Base-by-base conservation (phyloP, 2,797 vertebrate species). In the Anisognathus igniventris region DNA sequence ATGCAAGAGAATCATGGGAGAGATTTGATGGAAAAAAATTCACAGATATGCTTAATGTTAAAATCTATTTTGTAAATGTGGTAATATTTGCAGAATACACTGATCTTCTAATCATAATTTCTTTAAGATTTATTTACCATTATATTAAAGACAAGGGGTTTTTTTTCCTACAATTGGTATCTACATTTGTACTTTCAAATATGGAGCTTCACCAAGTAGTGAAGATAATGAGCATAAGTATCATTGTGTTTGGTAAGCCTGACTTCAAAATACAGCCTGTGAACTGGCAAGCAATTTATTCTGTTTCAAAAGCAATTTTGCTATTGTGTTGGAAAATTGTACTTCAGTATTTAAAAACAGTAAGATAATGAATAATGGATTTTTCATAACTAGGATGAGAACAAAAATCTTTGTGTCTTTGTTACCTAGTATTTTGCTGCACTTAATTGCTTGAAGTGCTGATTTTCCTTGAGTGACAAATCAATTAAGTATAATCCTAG, bases 351-450 rank as follows among this genome's bases (percentile, higher is more conserved):
- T 98, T 98, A 97, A 98, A 98, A 98, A 98, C 98, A 98, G 86
- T 96, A 97, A 95, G 95, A 97, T 95, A 96, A 98, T 98, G 98
- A 98, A 98, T 98, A 98, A 98, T 98, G 98, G 96, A 98, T 98
- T 98, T 98, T 97, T 96, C 96, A 97, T 96, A 98, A 96, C 96
- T 91, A 96, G 80, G 84, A 93, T 94, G 93, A 97, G 95, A 94
- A 97, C 80, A 97, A 93, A 98, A 97, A 97, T 96, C 93, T 97
- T 94, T 93, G 60, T 92, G 90, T 96, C 97, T 98, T 97, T 98
- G 97, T 97, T 97, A 97, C 91, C 92, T 95, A 47, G 92, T 97
- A 89, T 96, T 98, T 96, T 97, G 95, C 96, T 88, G 96, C 95
- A 97, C 95, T 97, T 98, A 98, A 98, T 97, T 98, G 97, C 95